A percentile compares a stretch with the other conserved stretches of the same genome.
phyloP scores from a whole-genome alignment of 2,797 vertebrate species.

The Zalophus californianus region DNA sequence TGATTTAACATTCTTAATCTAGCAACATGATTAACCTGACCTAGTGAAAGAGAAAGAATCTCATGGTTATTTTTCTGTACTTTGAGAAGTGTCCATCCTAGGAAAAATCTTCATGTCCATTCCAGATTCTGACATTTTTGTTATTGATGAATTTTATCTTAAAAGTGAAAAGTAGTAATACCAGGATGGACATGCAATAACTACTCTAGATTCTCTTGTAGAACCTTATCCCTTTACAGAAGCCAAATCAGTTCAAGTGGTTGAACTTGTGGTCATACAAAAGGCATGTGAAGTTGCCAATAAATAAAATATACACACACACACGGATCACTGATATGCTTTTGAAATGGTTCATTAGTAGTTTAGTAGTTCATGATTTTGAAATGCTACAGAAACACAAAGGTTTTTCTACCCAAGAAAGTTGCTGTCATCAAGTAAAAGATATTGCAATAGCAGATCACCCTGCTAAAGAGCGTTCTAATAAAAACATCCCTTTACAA shows the following conservation, averaged over 20 bases:
- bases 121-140: neutral
- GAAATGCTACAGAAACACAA: neutral
- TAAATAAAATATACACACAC: neutral
- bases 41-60: neutral
- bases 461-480: neutral
- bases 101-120: neutral
- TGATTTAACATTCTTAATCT: neutral
- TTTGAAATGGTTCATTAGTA: neutral
- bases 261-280: neutral
- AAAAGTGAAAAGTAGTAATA: neutral
- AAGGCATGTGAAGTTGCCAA: neutral
- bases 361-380: neutral
- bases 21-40: neutral
- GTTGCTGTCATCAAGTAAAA: neutral
- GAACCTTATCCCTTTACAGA: neutral
- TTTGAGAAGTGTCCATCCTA: neutral
- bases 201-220: neutral
- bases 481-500: neutral
- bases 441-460: neutral
- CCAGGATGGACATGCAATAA: neutral
- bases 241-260: neutral
- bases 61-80: neutral
- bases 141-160: neutral
- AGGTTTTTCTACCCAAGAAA: neutral
- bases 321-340: neutral